phyloP scores from a whole-genome alignment of 2,888 invertebrate genomes.

The Ptilodon capucinus region DNA sequence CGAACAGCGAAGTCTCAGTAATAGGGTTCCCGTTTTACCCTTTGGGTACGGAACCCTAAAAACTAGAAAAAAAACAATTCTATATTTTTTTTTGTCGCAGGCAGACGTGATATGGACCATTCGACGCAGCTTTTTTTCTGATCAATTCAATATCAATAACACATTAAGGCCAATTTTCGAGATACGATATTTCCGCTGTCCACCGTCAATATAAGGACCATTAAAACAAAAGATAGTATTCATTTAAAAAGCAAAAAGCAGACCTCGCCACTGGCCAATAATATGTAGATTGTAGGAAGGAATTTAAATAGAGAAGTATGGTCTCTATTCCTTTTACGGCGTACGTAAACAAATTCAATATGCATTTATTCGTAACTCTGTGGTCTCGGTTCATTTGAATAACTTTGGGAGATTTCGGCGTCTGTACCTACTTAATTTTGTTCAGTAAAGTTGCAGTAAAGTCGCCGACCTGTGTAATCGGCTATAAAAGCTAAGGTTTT shows the following conservation, averaged over 20 bases:
- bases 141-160: too few species aligned
- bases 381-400: slow-evolving; percentile 71
- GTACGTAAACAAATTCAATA: slow-evolving; percentile 79
- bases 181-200: too few species aligned
- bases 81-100: too few species aligned
- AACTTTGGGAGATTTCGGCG: slow-evolving; percentile 64
- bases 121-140: too few species aligned
- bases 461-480: background rate
- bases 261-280: slow-evolving; percentile 55
- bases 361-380: slow-evolving; percentile 75
- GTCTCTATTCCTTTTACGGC: slow-evolving; percentile 65
- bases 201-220: too few species aligned
- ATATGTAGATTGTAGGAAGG: slow-evolving; percentile 68
- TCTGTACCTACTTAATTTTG: slow-evolving; percentile 16
- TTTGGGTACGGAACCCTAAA: too few species aligned
- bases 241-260: slow-evolving; percentile 33
- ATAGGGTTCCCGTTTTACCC: too few species aligned
- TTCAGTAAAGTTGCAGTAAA: slow-evolving; percentile 5
- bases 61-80: too few species aligned
- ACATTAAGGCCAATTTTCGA: too few species aligned
- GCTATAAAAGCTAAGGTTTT: background rate
- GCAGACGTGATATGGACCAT: too few species aligned
- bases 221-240: background rate
- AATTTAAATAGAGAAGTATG: slow-evolving; percentile 74
- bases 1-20: too few species aligned